phyloP scores from a whole-genome alignment of 2,888 invertebrate genomes.

The Andrena marginata region DNA sequence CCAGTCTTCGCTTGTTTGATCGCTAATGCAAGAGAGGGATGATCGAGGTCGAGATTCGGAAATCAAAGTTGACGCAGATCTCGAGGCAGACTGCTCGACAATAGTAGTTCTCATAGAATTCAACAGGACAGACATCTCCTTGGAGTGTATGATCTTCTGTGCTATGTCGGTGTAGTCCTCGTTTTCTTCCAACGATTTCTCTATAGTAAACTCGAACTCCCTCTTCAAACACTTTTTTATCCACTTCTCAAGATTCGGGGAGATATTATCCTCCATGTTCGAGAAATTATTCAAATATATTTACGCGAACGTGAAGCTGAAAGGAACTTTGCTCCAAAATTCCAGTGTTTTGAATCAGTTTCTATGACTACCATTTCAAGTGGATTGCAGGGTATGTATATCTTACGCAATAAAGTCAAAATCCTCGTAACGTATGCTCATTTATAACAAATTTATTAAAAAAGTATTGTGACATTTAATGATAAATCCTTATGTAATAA shows the following conservation, averaged over 20 bases:
- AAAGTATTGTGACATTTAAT: slow-evolving; percentile 4
- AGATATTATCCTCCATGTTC: slow-evolving; percentile 74
- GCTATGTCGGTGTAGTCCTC: slow-evolving; percentile 69
- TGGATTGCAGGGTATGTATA: slow-evolving; percentile 5
- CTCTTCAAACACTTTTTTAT: slow-evolving; percentile 78
- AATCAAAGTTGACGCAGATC: slow-evolving; percentile 46
- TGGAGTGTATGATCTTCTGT: slow-evolving; percentile 74
- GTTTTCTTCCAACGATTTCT: slow-evolving; percentile 69
- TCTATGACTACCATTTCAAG: slow-evolving; percentile 64
- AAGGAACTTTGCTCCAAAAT: neutral
- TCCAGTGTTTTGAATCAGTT: slow-evolving; percentile 68
- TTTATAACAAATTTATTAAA: slow-evolving; percentile 27
- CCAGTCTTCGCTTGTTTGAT: slow-evolving; percentile 82
- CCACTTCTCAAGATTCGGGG: slow-evolving; percentile 77
- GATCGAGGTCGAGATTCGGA: slow-evolving; percentile 72
- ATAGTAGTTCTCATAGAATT: slow-evolving; percentile 71
- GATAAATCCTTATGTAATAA: neutral
- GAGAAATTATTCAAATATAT: slow-evolving; percentile 18
- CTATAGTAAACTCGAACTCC: slow-evolving; percentile 75
- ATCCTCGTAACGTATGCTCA: neutral
- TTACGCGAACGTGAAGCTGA: slow-evolving; percentile 5
- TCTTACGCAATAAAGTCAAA: slow-evolving; percentile 21
- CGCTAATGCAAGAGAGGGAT: slow-evolving; percentile 76
- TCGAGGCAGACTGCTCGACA: slow-evolving; percentile 61
- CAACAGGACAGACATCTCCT: slow-evolving; percentile 75